Conservation (phyloP, 2,888 invertebrate genomes). For the Cremastinae sp. region DNA sequence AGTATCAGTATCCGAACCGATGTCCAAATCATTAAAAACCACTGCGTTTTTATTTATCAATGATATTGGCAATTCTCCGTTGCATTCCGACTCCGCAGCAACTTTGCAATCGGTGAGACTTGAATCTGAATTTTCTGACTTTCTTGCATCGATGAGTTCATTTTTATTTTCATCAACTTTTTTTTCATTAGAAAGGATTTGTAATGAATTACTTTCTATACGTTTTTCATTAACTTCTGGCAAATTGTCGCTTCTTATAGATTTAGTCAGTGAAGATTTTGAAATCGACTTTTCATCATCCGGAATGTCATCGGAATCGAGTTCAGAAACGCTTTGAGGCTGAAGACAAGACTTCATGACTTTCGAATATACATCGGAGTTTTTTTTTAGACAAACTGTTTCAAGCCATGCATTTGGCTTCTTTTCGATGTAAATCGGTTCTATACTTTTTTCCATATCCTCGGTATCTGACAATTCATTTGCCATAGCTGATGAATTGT, state of each 20-base stretch:
- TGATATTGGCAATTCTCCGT: no score
- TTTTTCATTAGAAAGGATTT: no score
- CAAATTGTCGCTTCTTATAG: no score
- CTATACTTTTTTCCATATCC: neutral
- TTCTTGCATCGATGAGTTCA: no score
- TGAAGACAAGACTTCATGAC: neutral
- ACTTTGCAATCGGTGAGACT: no score
- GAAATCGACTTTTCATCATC: neutral
- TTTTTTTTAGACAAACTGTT: conserved; percentile 39
- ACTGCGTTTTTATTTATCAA: neutral
- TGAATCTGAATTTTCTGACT: no score
- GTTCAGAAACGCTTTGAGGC: conserved; percentile 30
- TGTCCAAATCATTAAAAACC: conserved; percentile 45
- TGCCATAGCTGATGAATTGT: no score
- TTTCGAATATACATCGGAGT: neutral
- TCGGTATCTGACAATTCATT: no score
- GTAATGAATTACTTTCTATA: no score
- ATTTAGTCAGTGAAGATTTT: neutral
- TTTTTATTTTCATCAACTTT: no score
- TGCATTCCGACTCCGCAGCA: no score
- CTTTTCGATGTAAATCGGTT: neutral
- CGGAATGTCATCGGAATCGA: conserved; percentile 63
- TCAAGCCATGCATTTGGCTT: conserved; percentile 15
- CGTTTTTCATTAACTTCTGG: neutral
- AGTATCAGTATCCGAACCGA: neutral